phyloP scores from a whole-genome alignment of 2,888 invertebrate species.

The Chymomyza caudatula region DNA sequence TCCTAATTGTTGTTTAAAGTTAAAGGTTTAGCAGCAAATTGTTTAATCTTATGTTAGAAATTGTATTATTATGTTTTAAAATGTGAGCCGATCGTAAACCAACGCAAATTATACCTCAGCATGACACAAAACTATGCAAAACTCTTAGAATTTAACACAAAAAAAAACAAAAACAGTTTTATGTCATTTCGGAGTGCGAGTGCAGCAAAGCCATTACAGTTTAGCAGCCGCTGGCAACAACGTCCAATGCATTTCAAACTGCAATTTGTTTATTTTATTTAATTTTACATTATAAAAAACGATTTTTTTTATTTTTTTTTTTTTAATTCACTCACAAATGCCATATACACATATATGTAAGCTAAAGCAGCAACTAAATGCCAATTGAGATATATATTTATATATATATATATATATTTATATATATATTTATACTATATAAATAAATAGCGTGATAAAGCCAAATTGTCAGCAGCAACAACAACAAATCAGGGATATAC shows the following conservation, averaged over 20 bases:
- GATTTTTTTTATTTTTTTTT: not conserved
- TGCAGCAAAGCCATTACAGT: too few relatives aligned
- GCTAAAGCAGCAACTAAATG: conserved; percentile 50
- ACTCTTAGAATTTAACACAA: not conserved
- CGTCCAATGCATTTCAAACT: not conserved
- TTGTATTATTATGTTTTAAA: conserved; percentile 38
- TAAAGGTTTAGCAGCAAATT: conserved; percentile 54
- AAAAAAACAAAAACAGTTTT: not conserved
- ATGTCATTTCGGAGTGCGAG: too few relatives aligned
- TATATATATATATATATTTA: conserved; percentile 11
- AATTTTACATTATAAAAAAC: too few relatives aligned
- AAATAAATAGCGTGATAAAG: conserved; percentile 48
- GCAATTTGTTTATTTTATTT: conserved; percentile 26
- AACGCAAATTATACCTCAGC: not conserved
- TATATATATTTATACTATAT: conserved; percentile 19
- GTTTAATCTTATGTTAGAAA: conserved; percentile 41
- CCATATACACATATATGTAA: conserved; percentile 46
- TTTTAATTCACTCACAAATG: conserved; percentile 38
- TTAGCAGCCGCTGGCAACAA: not conserved
- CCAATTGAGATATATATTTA: conserved; percentile 44
- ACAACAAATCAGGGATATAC: conserved; percentile 56
- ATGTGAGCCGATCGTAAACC: conserved; percentile 18
- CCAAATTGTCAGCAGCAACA: conserved; percentile 53
- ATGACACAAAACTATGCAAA: not conserved
- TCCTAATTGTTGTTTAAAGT: conserved; percentile 55